Percentiles rank a stretch among this genome's conserved stretches.
Evolutionary conservation across 2,113 vertebrate genomes (phyloP).

Genomic region (Polyodon spathula): DNA sequence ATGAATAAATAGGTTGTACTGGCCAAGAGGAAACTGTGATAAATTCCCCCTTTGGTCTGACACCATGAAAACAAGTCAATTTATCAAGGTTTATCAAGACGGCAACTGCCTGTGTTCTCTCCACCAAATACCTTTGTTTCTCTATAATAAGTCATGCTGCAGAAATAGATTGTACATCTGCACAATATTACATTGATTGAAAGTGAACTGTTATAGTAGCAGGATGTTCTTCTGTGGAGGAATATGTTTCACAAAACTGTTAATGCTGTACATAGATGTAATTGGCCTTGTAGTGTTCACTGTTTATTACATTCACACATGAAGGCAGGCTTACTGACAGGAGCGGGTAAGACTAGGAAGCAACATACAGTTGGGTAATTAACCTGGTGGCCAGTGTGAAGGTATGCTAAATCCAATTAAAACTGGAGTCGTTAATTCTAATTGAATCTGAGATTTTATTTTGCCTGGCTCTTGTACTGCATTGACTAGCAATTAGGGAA

Average conservation of each 20-base stretch:
- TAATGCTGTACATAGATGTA: slow-evolving; percentile 3
- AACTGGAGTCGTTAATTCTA: slow-evolving; percentile 44
- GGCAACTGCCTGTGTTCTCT: not conserved
- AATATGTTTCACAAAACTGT: not conserved
- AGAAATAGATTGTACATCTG: not conserved
- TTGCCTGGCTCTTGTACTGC: slow-evolving; percentile 32
- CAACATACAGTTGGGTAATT: too few relatives aligned
- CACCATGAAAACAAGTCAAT: too few relatives aligned
- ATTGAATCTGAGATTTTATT: slow-evolving; percentile 46
- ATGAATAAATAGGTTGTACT: too few relatives aligned
- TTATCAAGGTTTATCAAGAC: slow-evolving; percentile 4
- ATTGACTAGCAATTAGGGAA: not conserved
- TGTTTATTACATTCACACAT: not conserved
- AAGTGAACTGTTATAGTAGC: not conserved
- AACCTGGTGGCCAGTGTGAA: not conserved
- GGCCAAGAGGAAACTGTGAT: too few relatives aligned
- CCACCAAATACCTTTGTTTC: not conserved
- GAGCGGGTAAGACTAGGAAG: too few relatives aligned
- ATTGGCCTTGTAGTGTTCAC: not conserved
- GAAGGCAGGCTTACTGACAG: too few relatives aligned
- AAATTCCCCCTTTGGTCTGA: too few relatives aligned
- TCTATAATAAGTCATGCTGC: not conserved
- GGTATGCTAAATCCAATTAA: slow-evolving; percentile 46
- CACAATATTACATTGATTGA: not conserved
- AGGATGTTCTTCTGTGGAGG: not conserved